phyloP scores from a whole-genome alignment of 2,888 invertebrate species.

The Tortricodes alternella region DNA sequence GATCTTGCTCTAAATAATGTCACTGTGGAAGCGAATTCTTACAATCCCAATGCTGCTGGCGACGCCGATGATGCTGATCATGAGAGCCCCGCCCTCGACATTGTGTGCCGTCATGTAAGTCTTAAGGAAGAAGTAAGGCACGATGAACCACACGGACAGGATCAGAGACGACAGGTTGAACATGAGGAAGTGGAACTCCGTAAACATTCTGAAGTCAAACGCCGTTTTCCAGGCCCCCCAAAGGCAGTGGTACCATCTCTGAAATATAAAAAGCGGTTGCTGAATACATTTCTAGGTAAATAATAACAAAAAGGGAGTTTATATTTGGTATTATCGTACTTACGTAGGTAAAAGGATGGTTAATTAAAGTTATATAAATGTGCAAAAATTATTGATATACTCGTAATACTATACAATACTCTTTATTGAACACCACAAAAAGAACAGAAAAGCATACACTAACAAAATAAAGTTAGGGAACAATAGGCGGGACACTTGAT shows the following conservation, averaged over 20 bases:
- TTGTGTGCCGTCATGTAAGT: constrained; percentile 83
- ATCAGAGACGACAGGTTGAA: constrained; percentile 93
- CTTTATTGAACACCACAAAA: too few relatives aligned
- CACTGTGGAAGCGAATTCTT: constrained; percentile 56
- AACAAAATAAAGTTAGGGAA: too few relatives aligned
- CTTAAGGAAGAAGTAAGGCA: constrained; percentile 94
- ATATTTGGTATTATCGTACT: too few relatives aligned
- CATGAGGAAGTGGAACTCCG: constrained; percentile 90
- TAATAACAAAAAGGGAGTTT: too few relatives aligned
- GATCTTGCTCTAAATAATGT: too few relatives aligned
- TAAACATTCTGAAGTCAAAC: constrained; percentile 91
- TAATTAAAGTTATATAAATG: too few relatives aligned
- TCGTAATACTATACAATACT: too few relatives aligned
- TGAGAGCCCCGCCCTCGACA: constrained; percentile 87
- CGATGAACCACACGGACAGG: constrained; percentile 95
- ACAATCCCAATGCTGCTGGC: constrained; percentile 95
- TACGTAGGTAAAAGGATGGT: too few relatives aligned
- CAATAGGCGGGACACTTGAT: too few relatives aligned
- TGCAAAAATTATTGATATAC: too few relatives aligned
- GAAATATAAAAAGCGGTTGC: constrained; percentile 34
- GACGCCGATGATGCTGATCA: constrained; percentile 93
- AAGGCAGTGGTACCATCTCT: constrained; percentile 89
- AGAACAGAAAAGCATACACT: too few relatives aligned
- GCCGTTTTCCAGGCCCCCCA: constrained; percentile 85
- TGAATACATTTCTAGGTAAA: too few relatives aligned